Evolutionary conservation across 2,888 invertebrate species (phyloP), one percentile per base, ranked within the genome.

Genomic region (Brassicogethes aeneus): DNA sequence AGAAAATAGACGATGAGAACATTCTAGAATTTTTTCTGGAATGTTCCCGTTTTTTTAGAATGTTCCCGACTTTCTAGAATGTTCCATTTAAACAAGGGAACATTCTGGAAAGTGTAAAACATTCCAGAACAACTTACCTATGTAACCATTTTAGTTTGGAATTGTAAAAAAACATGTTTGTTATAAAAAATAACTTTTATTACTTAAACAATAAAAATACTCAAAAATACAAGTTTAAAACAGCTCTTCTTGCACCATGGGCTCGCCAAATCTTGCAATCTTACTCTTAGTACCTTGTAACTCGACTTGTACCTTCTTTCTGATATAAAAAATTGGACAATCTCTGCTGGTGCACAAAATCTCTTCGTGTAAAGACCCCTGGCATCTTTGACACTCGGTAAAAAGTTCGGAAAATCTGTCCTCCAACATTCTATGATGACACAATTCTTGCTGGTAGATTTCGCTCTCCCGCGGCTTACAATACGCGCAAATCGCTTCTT

Each of bases 281-380:
- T 86, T 76, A 59, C 84, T 84, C 57, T 87, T 84, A 64, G 95
- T 92, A 5, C 82, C 76, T 52, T 83, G 85, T 49, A 99, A 70
- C 61, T 99, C 99, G 72, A 94, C 88, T 59, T 93, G 91, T 23
- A 96, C 89, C 73, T 99, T 99, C 59, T 93, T 97, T 46, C 99
- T 77, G 87, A 99, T 96, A 70, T 99, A 99, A 71, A 99, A 99
- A 63, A 99, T 99, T 1, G 99, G 97, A 65, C 99, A 99, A 68
- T 99, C 99, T 45, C 95, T 86, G 65, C 95, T 91, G 0, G 95
- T 92, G 62, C 99, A 99, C 15, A 97, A 70, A 7, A 99, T 93
- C 72, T 99, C 97, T 68, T 99, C 97, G 66, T 96, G 96, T 51
- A 99, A 72, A 55, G 93, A 94, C 15, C 96, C 97, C 50, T 96